Conservation (phyloP, 2,888 invertebrate genomes). For the Plebejus melissa region DNA sequence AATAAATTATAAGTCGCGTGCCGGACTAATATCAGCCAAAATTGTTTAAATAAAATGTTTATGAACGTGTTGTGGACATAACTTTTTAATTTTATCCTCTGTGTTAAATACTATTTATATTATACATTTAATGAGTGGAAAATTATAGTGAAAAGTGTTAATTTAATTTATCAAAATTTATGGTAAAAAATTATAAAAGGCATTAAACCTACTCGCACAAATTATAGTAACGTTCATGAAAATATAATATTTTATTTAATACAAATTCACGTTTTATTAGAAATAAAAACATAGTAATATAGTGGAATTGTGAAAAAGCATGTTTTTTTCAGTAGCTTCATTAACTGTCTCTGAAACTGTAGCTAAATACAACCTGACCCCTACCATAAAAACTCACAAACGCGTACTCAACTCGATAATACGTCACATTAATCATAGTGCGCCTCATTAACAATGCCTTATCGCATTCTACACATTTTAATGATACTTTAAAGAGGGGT, state of each 20-base stretch:
- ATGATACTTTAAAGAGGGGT: constrained; percentile 68
- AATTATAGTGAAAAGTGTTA: not conserved
- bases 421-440: constrained; percentile 54
- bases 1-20: constrained; percentile 24
- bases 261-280: not conserved
- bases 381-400: constrained; percentile 44
- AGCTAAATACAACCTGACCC: constrained; percentile 22
- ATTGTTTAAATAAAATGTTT: constrained; percentile 24
- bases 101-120: not conserved
- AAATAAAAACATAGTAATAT: not conserved
- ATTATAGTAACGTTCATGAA: not conserved
- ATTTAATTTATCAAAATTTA: not conserved
- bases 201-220: too few species aligned
- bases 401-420: constrained; percentile 50
- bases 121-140: not conserved
- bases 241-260: too few species aligned
- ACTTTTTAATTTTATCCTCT: constrained; percentile 17
- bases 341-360: constrained; percentile 9
- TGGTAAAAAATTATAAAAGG: not conserved
- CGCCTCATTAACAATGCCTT: constrained; percentile 69
- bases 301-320: not conserved
- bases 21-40: not conserved
- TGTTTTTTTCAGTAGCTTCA: not conserved
- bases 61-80: constrained; percentile 23
- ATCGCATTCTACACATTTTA: constrained; percentile 64